Evolutionary conservation across 2,797 vertebrate genomes (phyloP).

Genomic region (Lagocephalus sceleratus): DNA sequence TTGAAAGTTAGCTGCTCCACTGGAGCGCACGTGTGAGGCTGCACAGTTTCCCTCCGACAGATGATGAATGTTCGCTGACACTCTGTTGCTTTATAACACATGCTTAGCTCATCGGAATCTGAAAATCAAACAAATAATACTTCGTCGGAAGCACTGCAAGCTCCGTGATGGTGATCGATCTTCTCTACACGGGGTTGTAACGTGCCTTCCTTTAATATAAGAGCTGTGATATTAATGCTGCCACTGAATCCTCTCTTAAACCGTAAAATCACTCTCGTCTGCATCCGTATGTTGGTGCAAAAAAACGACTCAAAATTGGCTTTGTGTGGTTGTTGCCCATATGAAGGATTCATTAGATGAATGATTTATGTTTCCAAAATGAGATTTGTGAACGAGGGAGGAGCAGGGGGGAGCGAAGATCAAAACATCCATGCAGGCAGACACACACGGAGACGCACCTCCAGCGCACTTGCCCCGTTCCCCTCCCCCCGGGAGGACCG

Average conservation of each 20-base stretch:
- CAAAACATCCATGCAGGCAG: slow-evolving; percentile 27
- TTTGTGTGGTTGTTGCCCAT: background rate
- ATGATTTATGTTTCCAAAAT: background rate
- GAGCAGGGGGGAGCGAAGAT: slow-evolving; percentile 3
- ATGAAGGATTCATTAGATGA: background rate
- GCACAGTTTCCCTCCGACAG: background rate
- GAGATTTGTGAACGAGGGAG: slow-evolving; percentile 1
- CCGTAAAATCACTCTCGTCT: background rate
- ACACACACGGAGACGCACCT: slow-evolving; percentile 6
- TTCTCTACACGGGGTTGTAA: background rate
- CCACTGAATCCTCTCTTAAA: background rate
- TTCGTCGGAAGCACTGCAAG: background rate
- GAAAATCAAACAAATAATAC: background rate
- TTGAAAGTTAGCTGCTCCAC: background rate
- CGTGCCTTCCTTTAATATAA: background rate
- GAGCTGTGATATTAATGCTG: background rate
- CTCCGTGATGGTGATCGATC: background rate
- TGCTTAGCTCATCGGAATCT: background rate
- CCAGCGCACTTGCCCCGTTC: slow-evolving; percentile 4
- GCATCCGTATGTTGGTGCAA: background rate
- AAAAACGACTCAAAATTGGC: background rate
- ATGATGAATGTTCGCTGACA: background rate
- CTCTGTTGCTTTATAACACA: background rate
- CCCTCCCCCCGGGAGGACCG: slow-evolving; percentile 13
- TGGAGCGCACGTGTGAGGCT: background rate